These are phyloP conservation scores for Dermolepida albohirtum DNA, from an alignment of 2,888 invertebrate species.

Conservation along the genomic window DNA sequence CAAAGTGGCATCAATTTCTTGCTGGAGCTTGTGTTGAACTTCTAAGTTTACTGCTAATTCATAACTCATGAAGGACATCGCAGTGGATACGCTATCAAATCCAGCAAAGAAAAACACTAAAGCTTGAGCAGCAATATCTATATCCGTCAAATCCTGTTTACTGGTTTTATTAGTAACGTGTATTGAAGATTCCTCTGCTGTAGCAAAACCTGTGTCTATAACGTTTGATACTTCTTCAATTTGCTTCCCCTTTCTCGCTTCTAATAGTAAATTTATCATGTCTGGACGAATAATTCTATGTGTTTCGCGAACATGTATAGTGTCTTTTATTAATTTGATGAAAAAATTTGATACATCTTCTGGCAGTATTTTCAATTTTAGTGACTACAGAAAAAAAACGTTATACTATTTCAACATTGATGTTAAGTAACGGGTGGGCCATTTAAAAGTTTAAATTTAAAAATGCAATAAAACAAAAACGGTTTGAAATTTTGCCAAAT, in stretches of 20 bases:
- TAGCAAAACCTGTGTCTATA: slow-evolving; percentile 54
- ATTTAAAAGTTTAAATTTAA: no score
- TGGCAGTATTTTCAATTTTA: slow-evolving; percentile 43
- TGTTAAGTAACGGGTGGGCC: no score
- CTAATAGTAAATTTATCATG: slow-evolving; percentile 69
- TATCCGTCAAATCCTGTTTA: slow-evolving; percentile 58
- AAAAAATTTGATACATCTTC: slow-evolving; percentile 41
- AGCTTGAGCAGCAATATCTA: slow-evolving; percentile 70
- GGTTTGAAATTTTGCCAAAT: no score
- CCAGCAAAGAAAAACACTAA: slow-evolving; percentile 67
- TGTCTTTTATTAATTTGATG: slow-evolving; percentile 42
- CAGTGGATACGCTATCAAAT: slow-evolving; percentile 65
- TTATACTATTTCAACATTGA: no score
- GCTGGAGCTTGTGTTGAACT: slow-evolving; percentile 67
- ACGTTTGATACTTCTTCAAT: slow-evolving; percentile 49
- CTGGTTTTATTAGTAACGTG: slow-evolving; percentile 44
- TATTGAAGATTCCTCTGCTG: slow-evolving; percentile 53
- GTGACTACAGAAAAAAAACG: slow-evolving; percentile 8
- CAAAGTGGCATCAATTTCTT: slow-evolving; percentile 64
- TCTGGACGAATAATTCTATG: slow-evolving; percentile 67
- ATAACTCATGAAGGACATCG: slow-evolving; percentile 66
- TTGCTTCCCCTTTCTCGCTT: slow-evolving; percentile 64
- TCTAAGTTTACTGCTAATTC: slow-evolving; percentile 71
- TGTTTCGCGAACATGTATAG: slow-evolving; percentile 58
- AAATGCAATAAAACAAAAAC: no score